Base-by-base conservation (phyloP, 1,140 invertebrate species). In the Hycleus cichorii region DNA sequence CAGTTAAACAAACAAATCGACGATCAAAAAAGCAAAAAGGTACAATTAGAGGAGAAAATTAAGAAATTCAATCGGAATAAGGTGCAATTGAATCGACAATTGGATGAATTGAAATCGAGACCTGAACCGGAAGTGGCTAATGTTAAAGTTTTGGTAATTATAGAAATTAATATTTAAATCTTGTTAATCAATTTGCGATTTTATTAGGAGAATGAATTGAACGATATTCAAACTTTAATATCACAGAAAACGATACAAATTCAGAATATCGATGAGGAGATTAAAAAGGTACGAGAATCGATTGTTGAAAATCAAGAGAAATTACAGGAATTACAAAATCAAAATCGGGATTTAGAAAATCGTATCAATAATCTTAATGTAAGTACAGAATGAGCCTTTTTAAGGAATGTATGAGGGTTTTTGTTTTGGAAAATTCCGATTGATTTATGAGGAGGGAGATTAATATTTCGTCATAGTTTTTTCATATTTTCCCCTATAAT, bases 91-190 rank as follows among this genome's bases (percentile, higher is more conserved):
- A 45, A 62, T 50, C 47, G 40, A 32, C 42, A 65, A 42, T 57
- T 65, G 24, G 63, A 67, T 7, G 58, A 67, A 11, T 51, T 69
- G 27, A 63, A 59, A 24, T 49, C 59, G 8, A 52, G 55, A 27
- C 50, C 57, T 4, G 74, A 77, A 53, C 58, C 76, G 3, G 76
- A 76, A 52, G 73, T 75, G 39, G 72, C 73, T 55, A 70, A 77
- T 43, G 64, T 72, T 9, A 62, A 76, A 55, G 39, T 73, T 55
- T 73, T 77, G 69, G 81, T 82, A 39, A 39, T 39, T 6, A 39
- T 7, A 39, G 2, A 7, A 39, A 39, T 7, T 6, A 39, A 39
- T 2, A 39, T 7, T 39, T 39, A 39, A 6, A 39, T 7, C 2
- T 7, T 7, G 39, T 39, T 6, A 39, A 10, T 9, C 1, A 12